phyloP scores from a whole-genome alignment of 2,113 vertebrate genomes.

The Megaleporinus macrocephalus region DNA sequence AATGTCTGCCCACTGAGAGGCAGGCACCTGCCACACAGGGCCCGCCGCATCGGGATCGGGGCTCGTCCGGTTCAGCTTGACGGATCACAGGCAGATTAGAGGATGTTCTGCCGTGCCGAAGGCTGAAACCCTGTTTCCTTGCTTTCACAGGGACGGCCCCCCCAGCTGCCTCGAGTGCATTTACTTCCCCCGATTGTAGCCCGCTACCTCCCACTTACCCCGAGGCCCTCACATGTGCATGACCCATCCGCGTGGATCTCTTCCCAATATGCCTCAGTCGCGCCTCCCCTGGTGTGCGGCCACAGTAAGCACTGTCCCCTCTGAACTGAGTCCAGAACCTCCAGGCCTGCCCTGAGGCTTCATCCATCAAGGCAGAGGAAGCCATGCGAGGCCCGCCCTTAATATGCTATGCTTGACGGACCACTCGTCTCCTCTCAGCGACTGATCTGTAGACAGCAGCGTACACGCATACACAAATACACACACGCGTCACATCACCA shows the following conservation, averaged over 20 bases:
- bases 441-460: conserved; percentile 25
- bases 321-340: conserved; percentile 17
- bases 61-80: conserved; percentile 12
- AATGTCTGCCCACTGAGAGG: background rate
- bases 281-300: background rate
- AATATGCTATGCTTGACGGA: background rate
- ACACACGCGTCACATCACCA: conserved; percentile 2
- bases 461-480: conserved; percentile 15
- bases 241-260: background rate
- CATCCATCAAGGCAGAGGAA: conserved; percentile 9
- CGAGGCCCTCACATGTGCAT: background rate
- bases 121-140: background rate
- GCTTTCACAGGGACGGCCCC: background rate
- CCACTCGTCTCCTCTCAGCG: background rate
- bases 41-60: background rate
- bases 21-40: background rate
- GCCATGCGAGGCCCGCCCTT: background rate
- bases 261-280: background rate
- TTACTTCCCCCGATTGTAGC: background rate
- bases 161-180: background rate
- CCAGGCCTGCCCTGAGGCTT: conserved; percentile 30
- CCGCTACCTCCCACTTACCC: background rate
- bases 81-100: conserved; percentile 15
- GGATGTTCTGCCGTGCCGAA: background rate
- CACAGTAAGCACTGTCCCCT: background rate